Evolutionary conservation across 2,888 invertebrate species (phyloP), one percentile per base, ranked within the genome.

Genomic region (Dendrolimus houi): DNA sequence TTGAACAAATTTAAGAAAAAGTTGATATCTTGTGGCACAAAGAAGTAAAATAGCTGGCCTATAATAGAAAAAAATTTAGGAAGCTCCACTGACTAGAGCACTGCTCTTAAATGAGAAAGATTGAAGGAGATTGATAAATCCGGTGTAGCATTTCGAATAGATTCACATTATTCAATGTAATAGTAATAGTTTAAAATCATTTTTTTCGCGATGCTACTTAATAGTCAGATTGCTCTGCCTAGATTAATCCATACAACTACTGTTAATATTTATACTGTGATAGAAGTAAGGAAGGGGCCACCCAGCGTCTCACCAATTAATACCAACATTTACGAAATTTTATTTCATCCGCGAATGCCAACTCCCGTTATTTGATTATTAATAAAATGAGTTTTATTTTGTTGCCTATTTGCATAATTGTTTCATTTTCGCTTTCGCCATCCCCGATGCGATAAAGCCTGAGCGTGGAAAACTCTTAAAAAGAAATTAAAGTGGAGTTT

Each of bases 381-480:
- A 87, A 85, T 86, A 85, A 85, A 87, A 87, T 83, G 84, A 85
- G 82, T 87, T 87, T 86, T 87, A 88, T 87, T 87, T 87, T 84
- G 85, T 83, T 82, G 77, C 72, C 71, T 71, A 87, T 88, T 87
- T 87, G 81, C 86, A 87, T 87, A 87, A 87, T 84, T 87, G 86
- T 87, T 85, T 87, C 82, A 86, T 86, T 86, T 86, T 84, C 83
- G 79, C 81, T 85, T 73, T 77, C 75, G 74, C 67, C 73, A 66
- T 66, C 47, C 76, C 69, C 75, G 77, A 83, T 81, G 77, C 78
- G 77, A 83, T 85, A 79, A 81, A 78, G 78, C 77, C 75, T 70
- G 63, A 57, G 68, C 70, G 70, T 66, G 70, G 67, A 70, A 75
- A 77, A 79, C 77, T 79, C 75, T 81, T 79, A 77, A 74, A 81